Percentiles rank a stretch among this genome's conserved stretches.
Conservation (phyloP, 2,888 invertebrate species). For the Caenorhabditis sp. region DNA sequence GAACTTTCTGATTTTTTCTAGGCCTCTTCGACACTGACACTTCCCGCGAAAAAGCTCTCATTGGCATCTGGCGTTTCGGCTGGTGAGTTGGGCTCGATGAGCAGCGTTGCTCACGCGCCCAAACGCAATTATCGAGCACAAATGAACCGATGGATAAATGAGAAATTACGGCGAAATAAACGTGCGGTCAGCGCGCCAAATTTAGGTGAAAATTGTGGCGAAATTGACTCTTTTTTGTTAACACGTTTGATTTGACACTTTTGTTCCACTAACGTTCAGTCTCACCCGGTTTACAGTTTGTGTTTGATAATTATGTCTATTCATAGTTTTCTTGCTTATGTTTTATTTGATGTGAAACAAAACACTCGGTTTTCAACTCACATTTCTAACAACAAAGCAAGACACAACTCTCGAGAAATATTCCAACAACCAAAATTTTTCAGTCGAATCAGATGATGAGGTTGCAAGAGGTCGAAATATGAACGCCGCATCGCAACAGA, state of each 20-base stretch:
- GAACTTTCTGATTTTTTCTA: constrained; percentile 35
- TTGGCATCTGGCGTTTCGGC: constrained; percentile 49
- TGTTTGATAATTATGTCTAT: constrained; percentile 17
- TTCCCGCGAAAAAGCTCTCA: constrained; percentile 58
- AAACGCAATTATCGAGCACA: constrained; percentile 50
- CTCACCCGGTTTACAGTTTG: constrained; percentile 3
- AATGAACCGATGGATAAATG: constrained; percentile 60
- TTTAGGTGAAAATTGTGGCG: constrained; percentile 78
- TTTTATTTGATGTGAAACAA: not conserved
- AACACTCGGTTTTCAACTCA: not conserved
- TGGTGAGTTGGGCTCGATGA: constrained; percentile 52
- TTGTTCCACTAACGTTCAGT: too few species aligned
- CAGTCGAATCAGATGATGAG: constrained; percentile 70
- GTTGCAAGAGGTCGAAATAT: constrained; percentile 53
- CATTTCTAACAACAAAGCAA: not conserved
- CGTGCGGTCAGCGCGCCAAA: constrained; percentile 88
- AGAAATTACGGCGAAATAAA: constrained; percentile 67
- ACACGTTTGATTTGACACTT: too few species aligned
- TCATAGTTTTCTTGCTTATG: not conserved
- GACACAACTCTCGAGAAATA: not conserved
- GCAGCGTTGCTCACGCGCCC: constrained; percentile 35
- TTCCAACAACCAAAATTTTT: constrained; percentile 28
- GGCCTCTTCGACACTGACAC: constrained; percentile 59
- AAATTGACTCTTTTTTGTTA: not conserved
- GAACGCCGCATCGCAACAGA: constrained; percentile 39